Conservation (phyloP, 2,797 vertebrate genomes). For the Allobates femoralis region DNA sequence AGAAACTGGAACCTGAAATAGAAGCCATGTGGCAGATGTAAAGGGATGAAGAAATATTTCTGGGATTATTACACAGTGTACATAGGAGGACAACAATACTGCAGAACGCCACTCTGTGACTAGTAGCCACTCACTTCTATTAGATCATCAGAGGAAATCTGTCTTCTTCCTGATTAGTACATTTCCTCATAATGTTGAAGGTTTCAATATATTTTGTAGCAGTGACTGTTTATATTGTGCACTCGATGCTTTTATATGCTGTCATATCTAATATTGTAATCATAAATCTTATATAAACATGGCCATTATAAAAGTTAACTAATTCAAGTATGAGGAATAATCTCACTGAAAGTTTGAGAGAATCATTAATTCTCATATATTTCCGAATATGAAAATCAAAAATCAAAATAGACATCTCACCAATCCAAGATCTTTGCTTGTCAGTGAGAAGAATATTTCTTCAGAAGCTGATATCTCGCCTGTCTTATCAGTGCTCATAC, state of each 20-base stretch:
- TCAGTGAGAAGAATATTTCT: no score
- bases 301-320: neutral
- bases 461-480: no score
- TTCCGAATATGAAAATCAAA: neutral
- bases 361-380: neutral
- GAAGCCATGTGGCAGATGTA: no score
- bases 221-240: neutral
- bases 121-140: neutral
- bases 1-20: no score
- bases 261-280: neutral
- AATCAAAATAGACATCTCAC: no score
- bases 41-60: no score
- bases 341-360: neutral
- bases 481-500: no score
- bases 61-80: no score
- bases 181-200: neutral
- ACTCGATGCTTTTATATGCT: neutral
- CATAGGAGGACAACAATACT: neutral
- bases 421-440: no score
- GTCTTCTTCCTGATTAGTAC: neutral
- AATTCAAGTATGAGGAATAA: neutral
- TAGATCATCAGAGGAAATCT: neutral
- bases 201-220: neutral
- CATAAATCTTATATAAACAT: neutral
- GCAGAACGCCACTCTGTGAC: neutral